Evolutionary conservation across 2,888 invertebrate species (phyloP).

Genomic region (Heteromyza rotundicornis): DNA sequence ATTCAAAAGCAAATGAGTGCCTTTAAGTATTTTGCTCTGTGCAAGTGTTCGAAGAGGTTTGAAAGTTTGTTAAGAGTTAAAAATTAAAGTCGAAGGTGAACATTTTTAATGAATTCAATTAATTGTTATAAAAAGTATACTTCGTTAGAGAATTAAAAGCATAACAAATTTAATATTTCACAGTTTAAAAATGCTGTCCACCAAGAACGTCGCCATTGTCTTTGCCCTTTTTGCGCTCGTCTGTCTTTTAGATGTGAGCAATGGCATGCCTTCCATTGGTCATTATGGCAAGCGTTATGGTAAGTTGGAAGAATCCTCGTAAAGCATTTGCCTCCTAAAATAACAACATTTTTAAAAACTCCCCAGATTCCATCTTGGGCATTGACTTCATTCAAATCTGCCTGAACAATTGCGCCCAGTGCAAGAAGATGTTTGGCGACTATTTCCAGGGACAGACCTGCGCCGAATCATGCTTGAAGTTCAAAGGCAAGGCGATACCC

Average conservation of each 20-base stretch:
- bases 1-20: conserved; percentile 41
- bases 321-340: neutral
- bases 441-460: conserved; percentile 88
- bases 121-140: too few species aligned
- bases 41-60: conserved; percentile 3
- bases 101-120: too few species aligned
- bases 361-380: conserved; percentile 53
- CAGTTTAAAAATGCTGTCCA: conserved; percentile 32
- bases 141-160: too few species aligned
- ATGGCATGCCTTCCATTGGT: conserved; percentile 54
- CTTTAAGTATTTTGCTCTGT: conserved; percentile 43
- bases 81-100: too few species aligned
- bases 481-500: conserved; percentile 82
- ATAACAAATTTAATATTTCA: conserved; percentile 36
- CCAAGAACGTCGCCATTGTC: conserved; percentile 36
- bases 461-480: conserved; percentile 83
- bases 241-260: conserved; percentile 37
- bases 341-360: neutral
- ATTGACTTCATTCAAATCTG: conserved; percentile 72
- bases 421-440: conserved; percentile 85
- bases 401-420: conserved; percentile 87
- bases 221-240: conserved; percentile 38
- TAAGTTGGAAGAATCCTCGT: conserved; percentile 42
- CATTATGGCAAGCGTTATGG: conserved; percentile 59
- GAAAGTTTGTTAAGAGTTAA: neutral